A percentile compares a stretch with the other conserved stretches of the same genome.
phyloP scores from a whole-genome alignment of 23 tunicate species.

The Trididemnum nubilum region DNA sequence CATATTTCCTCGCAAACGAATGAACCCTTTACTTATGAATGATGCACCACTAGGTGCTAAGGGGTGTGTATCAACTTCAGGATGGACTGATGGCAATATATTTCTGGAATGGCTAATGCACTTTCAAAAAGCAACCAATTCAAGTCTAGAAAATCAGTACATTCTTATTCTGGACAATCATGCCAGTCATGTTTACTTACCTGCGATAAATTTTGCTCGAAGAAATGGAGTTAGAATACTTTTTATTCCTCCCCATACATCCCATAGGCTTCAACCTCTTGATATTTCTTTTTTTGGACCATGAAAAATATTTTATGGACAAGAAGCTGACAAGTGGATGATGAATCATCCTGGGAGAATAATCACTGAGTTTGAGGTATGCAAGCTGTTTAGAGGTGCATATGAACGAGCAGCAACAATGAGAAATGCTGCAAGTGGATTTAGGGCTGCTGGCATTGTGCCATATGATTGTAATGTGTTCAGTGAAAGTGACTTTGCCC shows the following conservation, averaged over 20 bases:
- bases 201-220: conserved; percentile 42
- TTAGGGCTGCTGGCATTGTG: conserved; percentile 26
- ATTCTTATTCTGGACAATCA: conserved; percentile 44
- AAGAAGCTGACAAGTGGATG: conserved; percentile 25
- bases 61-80: conserved; percentile 22
- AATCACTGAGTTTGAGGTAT: conserved; percentile 23
- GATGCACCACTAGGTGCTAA: conserved; percentile 24
- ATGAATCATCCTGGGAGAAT: conserved; percentile 15
- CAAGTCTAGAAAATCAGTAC: neutral
- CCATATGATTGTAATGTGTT: conserved; percentile 9
- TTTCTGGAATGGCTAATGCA: conserved; percentile 39
- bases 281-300: conserved; percentile 52
- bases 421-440: conserved; percentile 35
- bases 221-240: conserved; percentile 28
- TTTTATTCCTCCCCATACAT: conserved; percentile 38
- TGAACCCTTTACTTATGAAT: conserved; percentile 9
- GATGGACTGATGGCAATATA: conserved; percentile 31
- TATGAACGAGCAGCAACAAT: conserved; percentile 34
- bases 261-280: conserved; percentile 52
- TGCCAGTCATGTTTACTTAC: conserved; percentile 28
- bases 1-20: conserved; percentile 41
- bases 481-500: conserved; percentile 29
- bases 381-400: conserved; percentile 13
- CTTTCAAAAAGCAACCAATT: conserved; percentile 30
- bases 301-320: conserved; percentile 26